Evolutionary conservation across 2,888 invertebrate species (phyloP), one percentile per base, ranked within the genome.

Genomic region (Lasioglossum morio): DNA sequence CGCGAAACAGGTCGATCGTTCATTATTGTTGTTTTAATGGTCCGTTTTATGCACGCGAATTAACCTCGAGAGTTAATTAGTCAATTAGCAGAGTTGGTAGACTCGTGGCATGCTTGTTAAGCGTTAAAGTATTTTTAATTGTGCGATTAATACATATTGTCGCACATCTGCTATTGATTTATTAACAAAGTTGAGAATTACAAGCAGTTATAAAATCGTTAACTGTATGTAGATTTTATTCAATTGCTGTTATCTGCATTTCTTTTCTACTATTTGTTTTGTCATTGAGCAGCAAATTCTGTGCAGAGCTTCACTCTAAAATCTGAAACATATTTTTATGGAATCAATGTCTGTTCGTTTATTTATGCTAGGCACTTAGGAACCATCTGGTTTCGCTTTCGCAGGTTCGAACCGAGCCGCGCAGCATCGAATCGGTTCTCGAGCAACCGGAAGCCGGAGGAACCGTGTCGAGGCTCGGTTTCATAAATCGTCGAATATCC

Each of bases 401-500:
- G 30, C 16, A 30, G 16, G 1, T 30, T 30, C 5, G 30, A 30
- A 3, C 19, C 19, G 16, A 63, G 7, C 37, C 37, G 34, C 23
- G 37, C 34, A 57, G 57, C n/a, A 57, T 34, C 34, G 4, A 34
- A 23, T 37, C 34, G 69, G 4, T 10, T 23, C 69, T 37, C 23
- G 23, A 1, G 12, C 19, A 69, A 43, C 72, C 30, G 30, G 46
- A 72, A 46, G 30, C 19, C 30, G 1, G 4, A 72, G 43, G 16
- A 72, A 40, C n/a, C 30, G 4, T 10, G 10, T 23, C 40, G 37
- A 40, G 23, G 8, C 30, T 10, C 57, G 66, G 30, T 48, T 72
- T 40, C 78, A 85, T 85, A 90, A 89, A 89, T 89, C 90, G 77
- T 57, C n/a, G 46, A 37, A 77, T 85, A 85, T 90, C 81, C 88